Evolutionary conservation across 30 jellyfish, hydroid and myxozoan species (phyloP).

Genomic region (Aurelia sp.): DNA sequence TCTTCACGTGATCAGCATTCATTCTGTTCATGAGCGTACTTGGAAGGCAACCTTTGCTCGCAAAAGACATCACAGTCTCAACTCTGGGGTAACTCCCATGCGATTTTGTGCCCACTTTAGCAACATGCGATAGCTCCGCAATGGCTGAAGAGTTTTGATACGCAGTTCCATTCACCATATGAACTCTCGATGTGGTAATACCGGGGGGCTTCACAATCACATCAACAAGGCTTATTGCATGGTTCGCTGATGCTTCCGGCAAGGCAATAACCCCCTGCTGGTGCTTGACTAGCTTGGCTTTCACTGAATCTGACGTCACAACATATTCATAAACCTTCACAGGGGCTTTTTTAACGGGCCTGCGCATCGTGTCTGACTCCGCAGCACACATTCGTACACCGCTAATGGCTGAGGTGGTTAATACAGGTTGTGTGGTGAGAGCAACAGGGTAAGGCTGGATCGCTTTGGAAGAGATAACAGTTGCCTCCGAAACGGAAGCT

Average conservation of each 20-base stretch:
- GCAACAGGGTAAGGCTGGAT: background rate
- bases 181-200: background rate
- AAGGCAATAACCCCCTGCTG: constrained; percentile 42
- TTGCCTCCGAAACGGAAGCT: background rate
- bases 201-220: background rate
- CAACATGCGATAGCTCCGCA: background rate
- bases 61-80: constrained; percentile 47
- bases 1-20: background rate
- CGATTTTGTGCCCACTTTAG: background rate
- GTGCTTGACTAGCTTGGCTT: constrained; percentile 58
- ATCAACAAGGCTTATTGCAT: background rate
- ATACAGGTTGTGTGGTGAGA: background rate
- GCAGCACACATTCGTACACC: constrained; percentile 41
- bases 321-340: constrained; percentile 59
- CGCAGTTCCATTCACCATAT: background rate
- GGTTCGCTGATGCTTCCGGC: background rate
- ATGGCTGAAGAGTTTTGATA: background rate
- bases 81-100: constrained; percentile 21
- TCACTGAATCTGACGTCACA: constrained; percentile 39
- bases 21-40: constrained; percentile 19
- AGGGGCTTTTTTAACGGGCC: constrained; percentile 27
- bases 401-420: constrained; percentile 12
- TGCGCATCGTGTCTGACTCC: constrained; percentile 17
- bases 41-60: constrained; percentile 51
- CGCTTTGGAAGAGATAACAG: background rate